Evolutionary conservation across 1,140 invertebrate species (phyloP).

Genomic region (Oncopodura yosiiana): DNA sequence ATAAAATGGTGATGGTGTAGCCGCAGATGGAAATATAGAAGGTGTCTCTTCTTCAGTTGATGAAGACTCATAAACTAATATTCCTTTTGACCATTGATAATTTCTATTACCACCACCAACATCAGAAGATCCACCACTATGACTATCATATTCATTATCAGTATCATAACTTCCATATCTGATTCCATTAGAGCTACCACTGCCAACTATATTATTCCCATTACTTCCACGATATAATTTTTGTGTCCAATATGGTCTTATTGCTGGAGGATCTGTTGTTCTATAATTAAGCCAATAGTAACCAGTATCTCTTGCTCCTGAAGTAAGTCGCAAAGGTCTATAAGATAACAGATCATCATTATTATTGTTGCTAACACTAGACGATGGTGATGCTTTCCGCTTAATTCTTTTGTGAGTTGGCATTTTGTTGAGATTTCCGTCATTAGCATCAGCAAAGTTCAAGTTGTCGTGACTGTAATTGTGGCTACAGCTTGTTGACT

Average conservation of each 20-base stretch:
- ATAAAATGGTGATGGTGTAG: background rate
- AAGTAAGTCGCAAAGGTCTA: slow-evolving; percentile 10
- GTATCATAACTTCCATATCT: too few species aligned
- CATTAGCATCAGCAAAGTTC: background rate
- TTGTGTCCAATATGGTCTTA: slow-evolving; percentile 1
- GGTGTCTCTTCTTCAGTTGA: background rate
- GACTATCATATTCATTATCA: slow-evolving; percentile 13
- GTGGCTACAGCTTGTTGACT: background rate
- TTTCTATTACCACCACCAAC: slow-evolving; percentile 2
- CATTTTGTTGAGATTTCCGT: background rate
- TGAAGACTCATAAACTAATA: slow-evolving; percentile 22
- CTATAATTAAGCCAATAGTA: slow-evolving; percentile 29
- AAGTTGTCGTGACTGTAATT: background rate
- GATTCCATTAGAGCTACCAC: too few species aligned
- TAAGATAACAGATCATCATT: slow-evolving; percentile 10
- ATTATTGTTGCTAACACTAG: background rate
- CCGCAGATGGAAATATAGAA: background rate
- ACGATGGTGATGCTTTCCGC: slow-evolving; percentile 2
- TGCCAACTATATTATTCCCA: slow-evolving; percentile 2
- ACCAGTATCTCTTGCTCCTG: too few species aligned
- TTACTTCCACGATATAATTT: background rate
- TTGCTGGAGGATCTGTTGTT: background rate
- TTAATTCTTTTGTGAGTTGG: background rate
- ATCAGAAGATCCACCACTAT: too few species aligned
- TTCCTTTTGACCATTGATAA: slow-evolving; percentile 17